phyloP scores from a whole-genome alignment of 2,113 vertebrate genomes.

The Ameiurus melas region DNA sequence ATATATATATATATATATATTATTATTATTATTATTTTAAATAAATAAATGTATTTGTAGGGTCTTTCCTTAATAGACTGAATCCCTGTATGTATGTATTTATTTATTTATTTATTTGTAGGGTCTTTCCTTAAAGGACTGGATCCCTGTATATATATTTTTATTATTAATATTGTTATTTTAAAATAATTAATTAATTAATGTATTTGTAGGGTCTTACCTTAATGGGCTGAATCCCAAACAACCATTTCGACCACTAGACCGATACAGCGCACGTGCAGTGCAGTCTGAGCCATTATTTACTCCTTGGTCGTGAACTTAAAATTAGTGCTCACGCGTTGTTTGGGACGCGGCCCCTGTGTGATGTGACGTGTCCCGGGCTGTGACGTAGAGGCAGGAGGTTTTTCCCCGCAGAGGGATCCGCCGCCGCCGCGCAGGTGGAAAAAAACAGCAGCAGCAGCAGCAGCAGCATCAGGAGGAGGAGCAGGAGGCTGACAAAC shows the following conservation, averaged over 20 bases:
- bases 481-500: constrained; percentile 4
- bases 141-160: neutral
- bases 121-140: neutral
- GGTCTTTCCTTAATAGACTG: neutral
- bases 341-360: constrained; percentile 56
- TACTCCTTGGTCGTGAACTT: neutral
- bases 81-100: neutral
- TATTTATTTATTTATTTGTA: neutral
- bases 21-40: no score
- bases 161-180: no score
- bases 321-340: no score
- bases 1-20: no score
- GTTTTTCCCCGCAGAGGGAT: constrained; percentile 25
- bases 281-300: neutral
- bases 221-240: neutral
- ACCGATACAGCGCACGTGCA: neutral
- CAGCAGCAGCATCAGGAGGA: neutral
- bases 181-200: no score
- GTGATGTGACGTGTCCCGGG: constrained; percentile 10
- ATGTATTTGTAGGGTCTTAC: neutral
- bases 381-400: neutral
- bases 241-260: neutral
- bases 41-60: neutral
- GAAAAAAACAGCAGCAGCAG: constrained; percentile 13
- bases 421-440: constrained; percentile 8